Evolutionary conservation across 2,888 invertebrate genomes (phyloP), one percentile per base, ranked within the genome.

Genomic region (Theristus sp.): DNA sequence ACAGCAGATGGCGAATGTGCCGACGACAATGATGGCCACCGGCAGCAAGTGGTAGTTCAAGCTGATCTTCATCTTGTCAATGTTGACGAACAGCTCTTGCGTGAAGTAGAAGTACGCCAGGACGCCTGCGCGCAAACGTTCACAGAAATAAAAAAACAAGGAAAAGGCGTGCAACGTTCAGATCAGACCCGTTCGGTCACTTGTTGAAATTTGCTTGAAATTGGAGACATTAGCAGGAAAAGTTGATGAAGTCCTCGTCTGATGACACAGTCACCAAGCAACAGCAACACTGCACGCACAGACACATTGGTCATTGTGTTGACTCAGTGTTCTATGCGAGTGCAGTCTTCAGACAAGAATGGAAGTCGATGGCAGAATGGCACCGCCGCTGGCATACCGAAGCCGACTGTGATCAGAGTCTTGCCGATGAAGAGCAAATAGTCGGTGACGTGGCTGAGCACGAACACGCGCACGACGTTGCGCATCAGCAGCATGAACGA

Each of bases 401-500:
- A 82, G 1, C 84, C 83, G 1, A 84, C 81, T 0, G 88, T 86
- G 57, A 96, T 83, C 64, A 89, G 77, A 49, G 91, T 69, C 75
- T 91, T 91, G 13, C 91, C 89, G 60, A 93, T 77, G 77, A 93
- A 86, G 71, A 96, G 83, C 60, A 94, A 77, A 75, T 93, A 91
- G 73, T 89, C 88, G 10, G 89, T 86, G 28, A 90, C 74, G 66
- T 78, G 76, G 65, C 80, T 78, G 27, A 81, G 68, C 3, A 80
- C 80, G 1, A 77, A 74, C 24, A 78, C 77, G 63, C 80, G 74
- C 65, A 75, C 63, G 62, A 87, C 81, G 76, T 91, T 91, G 64
- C 89, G 81, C 82, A 89, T 83, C 17, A 96, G 80, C 63, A 96
- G 79, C 69, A 83, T 83, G 73, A 94, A 90, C 0, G 93, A 88